Conservation (phyloP, 2,888 invertebrate genomes). For the Antheraea yamamai region DNA sequence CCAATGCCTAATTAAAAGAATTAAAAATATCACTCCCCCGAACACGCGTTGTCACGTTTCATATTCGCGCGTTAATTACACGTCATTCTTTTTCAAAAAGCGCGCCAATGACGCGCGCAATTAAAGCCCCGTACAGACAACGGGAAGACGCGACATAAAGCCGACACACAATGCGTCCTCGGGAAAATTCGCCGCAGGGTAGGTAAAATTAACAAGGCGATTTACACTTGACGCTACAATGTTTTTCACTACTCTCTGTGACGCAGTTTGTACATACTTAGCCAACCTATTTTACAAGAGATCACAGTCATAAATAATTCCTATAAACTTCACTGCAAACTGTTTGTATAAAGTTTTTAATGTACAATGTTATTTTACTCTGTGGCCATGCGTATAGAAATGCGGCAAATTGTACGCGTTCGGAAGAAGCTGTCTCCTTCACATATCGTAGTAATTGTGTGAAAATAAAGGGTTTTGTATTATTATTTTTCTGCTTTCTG, state of each 20-base stretch:
- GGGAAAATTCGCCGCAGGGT: constrained; percentile 81
- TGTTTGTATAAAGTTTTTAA: constrained; percentile 28
- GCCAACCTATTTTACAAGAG: constrained; percentile 6
- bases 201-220: constrained; percentile 82
- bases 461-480: constrained; percentile 74
- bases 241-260: constrained; percentile 72
- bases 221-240: constrained; percentile 82
- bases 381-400: constrained; percentile 47
- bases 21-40: constrained; percentile 72
- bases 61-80: constrained; percentile 82
- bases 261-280: constrained; percentile 35
- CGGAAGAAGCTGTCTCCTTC: constrained; percentile 49
- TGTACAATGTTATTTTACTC: constrained; percentile 37
- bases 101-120: constrained; percentile 81
- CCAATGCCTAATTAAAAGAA: constrained; percentile 77
- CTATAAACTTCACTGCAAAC: constrained; percentile 30
- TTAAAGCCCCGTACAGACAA: constrained; percentile 81
- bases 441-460: constrained; percentile 72
- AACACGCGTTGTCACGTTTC: constrained; percentile 81
- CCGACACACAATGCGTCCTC: constrained; percentile 81
- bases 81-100: constrained; percentile 82
- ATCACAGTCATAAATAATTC: constrained; percentile 1
- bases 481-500: constrained; percentile 64
- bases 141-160: constrained; percentile 81
- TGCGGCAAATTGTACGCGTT: constrained; percentile 49